phyloP scores from a whole-genome alignment of 2,113 vertebrate genomes.

The Prinia subflava region DNA sequence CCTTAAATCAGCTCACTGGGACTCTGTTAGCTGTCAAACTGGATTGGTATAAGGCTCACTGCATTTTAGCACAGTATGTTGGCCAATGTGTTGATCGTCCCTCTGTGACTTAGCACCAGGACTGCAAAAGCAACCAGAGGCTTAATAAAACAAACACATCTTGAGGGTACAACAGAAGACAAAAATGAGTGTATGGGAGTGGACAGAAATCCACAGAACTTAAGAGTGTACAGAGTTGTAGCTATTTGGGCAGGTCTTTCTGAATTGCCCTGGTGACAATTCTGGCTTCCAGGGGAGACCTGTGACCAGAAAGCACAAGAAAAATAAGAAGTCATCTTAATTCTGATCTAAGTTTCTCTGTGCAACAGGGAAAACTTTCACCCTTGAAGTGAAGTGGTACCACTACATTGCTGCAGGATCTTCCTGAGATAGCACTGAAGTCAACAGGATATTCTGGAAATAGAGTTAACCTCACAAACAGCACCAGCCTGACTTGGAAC shows the following conservation, averaged over 20 bases:
- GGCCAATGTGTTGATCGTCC: not conserved
- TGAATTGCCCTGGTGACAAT: not conserved
- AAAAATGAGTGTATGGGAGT: not conserved
- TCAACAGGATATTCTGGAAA: not conserved
- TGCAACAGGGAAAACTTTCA: not conserved
- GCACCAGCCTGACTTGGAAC: not conserved
- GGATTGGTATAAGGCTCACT: not conserved
- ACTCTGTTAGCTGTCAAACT: not conserved
- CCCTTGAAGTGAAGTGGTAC: not conserved
- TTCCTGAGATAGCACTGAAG: not conserved
- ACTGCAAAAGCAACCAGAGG: not conserved
- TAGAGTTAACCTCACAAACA: not conserved
- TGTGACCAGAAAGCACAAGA: not conserved
- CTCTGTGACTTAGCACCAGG: not conserved
- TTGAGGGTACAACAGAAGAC: not conserved
- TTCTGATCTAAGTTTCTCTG: not conserved
- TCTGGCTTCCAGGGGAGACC: not conserved
- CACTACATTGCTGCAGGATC: not conserved
- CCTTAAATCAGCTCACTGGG: not conserved
- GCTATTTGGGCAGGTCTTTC: not conserved
- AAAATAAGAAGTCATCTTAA: not conserved
- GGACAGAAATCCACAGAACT: not conserved
- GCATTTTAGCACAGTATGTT: not conserved
- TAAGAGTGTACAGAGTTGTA: not conserved
- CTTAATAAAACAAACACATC: not conserved